Percentiles rank a stretch among this genome's conserved stretches.
phyloP scores from a whole-genome alignment of 1,140 invertebrate genomes.

The Drosophila santomea region DNA sequence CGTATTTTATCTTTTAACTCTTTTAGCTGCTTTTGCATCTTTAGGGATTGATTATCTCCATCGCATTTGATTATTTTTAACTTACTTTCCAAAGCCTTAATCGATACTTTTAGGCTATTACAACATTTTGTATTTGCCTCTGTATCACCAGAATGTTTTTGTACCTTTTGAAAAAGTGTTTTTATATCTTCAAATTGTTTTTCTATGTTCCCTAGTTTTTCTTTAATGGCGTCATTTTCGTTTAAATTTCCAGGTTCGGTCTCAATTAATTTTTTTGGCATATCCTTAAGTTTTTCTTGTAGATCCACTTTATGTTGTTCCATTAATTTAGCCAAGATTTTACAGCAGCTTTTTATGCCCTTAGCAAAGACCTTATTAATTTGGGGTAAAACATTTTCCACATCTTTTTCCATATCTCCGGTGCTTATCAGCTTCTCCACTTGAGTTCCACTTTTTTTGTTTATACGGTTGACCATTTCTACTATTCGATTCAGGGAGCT shows the following conservation, averaged over 20 bases:
- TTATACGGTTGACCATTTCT: constrained; percentile 3
- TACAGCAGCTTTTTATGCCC: constrained; percentile 36
- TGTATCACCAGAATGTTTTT: constrained; percentile 1
- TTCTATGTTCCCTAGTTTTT: neutral
- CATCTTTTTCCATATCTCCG: constrained; percentile 38
- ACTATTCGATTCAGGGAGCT: constrained; percentile 21
- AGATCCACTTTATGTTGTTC: constrained; percentile 28
- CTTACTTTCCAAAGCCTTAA: constrained; percentile 5
- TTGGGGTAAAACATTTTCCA: constrained; percentile 26
- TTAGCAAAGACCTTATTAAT: constrained; percentile 8
- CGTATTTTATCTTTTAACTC: constrained; percentile 16
- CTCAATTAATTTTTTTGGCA: neutral
- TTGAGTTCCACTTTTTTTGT: neutral
- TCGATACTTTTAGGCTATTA: neutral
- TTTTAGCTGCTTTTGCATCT: constrained; percentile 11
- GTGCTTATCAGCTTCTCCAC: neutral
- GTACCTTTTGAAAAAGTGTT: constrained; percentile 4
- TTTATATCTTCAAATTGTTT: constrained; percentile 7
- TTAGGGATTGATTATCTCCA: neutral
- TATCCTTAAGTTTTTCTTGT: neutral
- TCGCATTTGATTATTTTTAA: neutral
- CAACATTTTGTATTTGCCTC: constrained; percentile 12
- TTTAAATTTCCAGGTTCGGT: no score
- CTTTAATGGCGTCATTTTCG: neutral
- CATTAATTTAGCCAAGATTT: constrained; percentile 4